phyloP scores from a whole-genome alignment of 2,113 vertebrate species.

The Raja brachyura region DNA sequence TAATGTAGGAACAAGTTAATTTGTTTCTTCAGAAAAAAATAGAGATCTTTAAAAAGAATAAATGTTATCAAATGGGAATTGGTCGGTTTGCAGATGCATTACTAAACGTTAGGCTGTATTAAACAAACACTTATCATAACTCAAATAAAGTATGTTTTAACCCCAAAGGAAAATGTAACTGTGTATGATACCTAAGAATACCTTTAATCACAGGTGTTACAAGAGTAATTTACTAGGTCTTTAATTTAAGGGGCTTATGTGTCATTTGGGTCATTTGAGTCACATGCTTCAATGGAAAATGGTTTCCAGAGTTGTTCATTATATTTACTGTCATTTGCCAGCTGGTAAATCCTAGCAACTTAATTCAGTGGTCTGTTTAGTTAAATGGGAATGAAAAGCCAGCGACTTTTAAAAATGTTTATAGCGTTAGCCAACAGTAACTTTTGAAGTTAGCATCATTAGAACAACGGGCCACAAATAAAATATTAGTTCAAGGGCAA shows the following conservation, averaged over 20 bases:
- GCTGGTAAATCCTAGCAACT: background rate
- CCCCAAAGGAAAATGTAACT: background rate
- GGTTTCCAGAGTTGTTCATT: background rate
- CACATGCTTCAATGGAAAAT: background rate
- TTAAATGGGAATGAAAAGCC: background rate
- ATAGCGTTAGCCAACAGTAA: background rate
- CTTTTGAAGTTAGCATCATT: background rate
- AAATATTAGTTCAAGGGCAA: background rate
- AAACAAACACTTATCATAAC: background rate
- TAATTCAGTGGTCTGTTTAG: background rate
- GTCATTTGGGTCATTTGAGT: background rate
- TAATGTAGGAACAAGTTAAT: background rate
- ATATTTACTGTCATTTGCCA: background rate
- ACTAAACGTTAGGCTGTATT: background rate
- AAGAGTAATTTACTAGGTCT: background rate
- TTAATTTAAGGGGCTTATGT: background rate
- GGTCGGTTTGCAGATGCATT: background rate
- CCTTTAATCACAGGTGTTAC: background rate
- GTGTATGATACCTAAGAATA: background rate
- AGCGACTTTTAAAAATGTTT: background rate
- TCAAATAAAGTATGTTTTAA: background rate
- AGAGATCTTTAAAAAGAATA: background rate
- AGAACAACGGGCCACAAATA: background rate
- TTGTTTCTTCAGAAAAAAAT: background rate
- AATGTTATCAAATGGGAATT: background rate